Base-by-base conservation (phyloP, 2,113 vertebrate species). In the Kryptolebias marmoratus region DNA sequence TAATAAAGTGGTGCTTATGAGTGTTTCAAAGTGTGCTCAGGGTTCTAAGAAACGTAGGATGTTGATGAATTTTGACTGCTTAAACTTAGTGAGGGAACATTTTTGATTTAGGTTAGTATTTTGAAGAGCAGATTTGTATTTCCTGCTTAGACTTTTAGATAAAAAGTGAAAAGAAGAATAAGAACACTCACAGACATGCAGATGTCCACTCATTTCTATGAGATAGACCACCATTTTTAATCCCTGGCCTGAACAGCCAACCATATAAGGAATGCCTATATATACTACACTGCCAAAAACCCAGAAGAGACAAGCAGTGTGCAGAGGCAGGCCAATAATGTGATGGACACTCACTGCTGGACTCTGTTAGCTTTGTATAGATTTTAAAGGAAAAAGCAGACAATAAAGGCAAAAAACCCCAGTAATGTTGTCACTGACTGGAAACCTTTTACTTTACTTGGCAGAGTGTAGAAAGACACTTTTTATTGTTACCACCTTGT, bases 251-350 rank as follows among this genome's bases (percentile, higher is more conserved):
- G 15, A 7, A 52, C 18, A 52, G 59, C 49, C 52, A 69, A 54
- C 47, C 64, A 27, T 65, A 75, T 54, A 22, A 11, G 42, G 44
- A 67, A 71, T 64, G 66, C 55, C 73, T 64, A 44, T 59, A 27
- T 31, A 15, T 54, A 60, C 55, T 73, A 12, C 30, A 39, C 32
- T 55, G 49, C 55, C 44, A 62, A 77, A 77, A 83, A 73, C 75
- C 76, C 69, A 81, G 74, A 53, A 62, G 71, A 72, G 76, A 86
- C 12, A 67, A 68, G 32, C 54, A 60, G 45, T 31, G 45, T 78
- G 31, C 59, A 76, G 63, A 49, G 71, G 63, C 45, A 73, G 64
- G 71, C 59, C 56, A 16, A 62, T 73, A 22, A 52, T n/a, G 44
- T 79, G 60, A 87, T 82, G 80, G 70, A 52, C 73, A 27, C 9